These are phyloP conservation scores for Tragelaphus eurycerus DNA, from an alignment of 2,797 vertebrate species.

Conservation along the genomic window DNA sequence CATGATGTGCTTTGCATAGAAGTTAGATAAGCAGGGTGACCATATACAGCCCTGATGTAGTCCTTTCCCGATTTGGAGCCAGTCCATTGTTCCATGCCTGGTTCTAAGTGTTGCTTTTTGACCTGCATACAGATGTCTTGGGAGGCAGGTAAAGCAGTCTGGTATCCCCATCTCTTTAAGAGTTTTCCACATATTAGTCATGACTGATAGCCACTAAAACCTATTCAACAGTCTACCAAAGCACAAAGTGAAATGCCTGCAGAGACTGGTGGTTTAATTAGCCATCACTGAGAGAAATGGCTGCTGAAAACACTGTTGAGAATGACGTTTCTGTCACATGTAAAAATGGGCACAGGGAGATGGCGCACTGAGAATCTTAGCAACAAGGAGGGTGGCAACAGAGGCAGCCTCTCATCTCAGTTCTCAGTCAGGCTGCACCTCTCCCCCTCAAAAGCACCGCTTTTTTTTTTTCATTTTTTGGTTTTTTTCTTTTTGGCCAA, in stretches of 20 bases:
- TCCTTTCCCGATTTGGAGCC: neutral
- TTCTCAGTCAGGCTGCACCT: neutral
- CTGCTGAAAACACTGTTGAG: accelerated
- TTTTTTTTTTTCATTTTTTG: too few relatives aligned
- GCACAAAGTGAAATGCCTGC: neutral
- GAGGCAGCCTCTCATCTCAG: neutral
- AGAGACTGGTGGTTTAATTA: accelerated
- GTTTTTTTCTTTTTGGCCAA: neutral
- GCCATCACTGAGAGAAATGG: accelerated
- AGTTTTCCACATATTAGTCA: neutral
- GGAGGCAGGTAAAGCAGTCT: neutral
- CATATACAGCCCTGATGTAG: neutral
- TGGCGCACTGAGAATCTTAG: neutral
- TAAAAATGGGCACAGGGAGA: neutral
- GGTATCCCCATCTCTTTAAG: neutral
- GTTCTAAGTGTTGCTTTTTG: neutral
- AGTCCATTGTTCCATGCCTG: neutral
- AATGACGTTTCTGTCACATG: accelerated
- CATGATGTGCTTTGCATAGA: neutral
- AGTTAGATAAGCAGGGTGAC: neutral
- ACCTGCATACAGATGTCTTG: neutral
- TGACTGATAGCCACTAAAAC: accelerated
- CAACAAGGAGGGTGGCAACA: accelerated
- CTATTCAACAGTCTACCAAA: neutral
- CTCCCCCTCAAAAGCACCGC: neutral